Percentiles rank a stretch among this genome's conserved stretches.
Conservation (phyloP, 2,113 vertebrate genomes). For the Laticauda laticaudata region DNA sequence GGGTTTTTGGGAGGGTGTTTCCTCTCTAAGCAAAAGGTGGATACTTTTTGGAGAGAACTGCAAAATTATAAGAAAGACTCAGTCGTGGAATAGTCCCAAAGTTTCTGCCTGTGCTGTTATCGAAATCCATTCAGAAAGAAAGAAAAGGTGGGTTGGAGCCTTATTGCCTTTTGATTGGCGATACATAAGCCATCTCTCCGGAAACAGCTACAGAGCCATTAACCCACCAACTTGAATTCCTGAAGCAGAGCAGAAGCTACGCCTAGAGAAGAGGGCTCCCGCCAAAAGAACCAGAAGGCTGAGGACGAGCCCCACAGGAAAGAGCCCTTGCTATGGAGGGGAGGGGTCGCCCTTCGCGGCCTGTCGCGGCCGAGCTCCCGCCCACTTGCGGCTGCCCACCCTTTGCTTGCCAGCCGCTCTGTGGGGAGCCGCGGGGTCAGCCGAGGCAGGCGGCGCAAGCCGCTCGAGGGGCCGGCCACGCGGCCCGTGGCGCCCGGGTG, state of each 20-base stretch:
- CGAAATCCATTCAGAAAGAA: neutral
- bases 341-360: neutral
- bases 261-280: neutral
- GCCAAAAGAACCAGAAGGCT: neutral
- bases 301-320: neutral
- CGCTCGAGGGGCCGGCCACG: neutral
- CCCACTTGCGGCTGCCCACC: neutral
- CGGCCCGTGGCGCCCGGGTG: neutral
- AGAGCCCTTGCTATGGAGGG: neutral
- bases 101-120: neutral
- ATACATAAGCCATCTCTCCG: neutral
- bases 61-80: neutral
- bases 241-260: neutral
- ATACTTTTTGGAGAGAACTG: neutral
- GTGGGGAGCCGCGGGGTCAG: neutral
- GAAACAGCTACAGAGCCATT: neutral
- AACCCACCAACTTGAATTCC: neutral
- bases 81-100: neutral
- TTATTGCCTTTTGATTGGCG: neutral
- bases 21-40: neutral
- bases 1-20: neutral
- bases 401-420: neutral
- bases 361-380: neutral
- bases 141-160: neutral
- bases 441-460: neutral